Conservation (phyloP, 2,888 invertebrate species). For the Lycia hirtaria region DNA sequence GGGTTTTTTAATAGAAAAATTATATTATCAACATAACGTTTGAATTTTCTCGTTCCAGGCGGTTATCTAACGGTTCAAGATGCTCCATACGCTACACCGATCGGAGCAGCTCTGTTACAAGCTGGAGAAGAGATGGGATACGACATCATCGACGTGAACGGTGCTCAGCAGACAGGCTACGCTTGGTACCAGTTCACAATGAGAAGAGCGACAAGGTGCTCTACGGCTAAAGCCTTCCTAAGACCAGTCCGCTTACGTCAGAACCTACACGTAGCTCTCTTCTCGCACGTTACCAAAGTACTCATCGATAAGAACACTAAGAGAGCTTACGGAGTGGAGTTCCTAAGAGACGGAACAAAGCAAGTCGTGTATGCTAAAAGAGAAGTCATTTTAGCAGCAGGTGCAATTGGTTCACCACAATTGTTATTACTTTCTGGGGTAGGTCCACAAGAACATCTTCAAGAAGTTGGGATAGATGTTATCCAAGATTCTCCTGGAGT, state of each 20-base stretch:
- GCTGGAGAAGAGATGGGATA: conserved; percentile 97
- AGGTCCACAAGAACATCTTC: conserved; percentile 90
- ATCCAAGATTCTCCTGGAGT: conserved; percentile 93
- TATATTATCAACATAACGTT: no score
- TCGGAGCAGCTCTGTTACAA: conserved; percentile 93
- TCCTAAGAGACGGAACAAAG: conserved; percentile 87
- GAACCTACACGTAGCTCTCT: conserved; percentile 93
- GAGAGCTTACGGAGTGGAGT: conserved; percentile 92
- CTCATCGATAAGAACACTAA: conserved; percentile 89
- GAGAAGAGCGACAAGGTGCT: conserved; percentile 92
- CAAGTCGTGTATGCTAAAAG: conserved; percentile 88
- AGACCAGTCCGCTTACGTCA: conserved; percentile 90
- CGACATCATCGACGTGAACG: conserved; percentile 94
- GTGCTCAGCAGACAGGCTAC: conserved; percentile 94
- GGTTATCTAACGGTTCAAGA: conserved; percentile 92
- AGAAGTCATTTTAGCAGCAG: conserved; percentile 94
- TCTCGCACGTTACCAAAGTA: conserved; percentile 91
- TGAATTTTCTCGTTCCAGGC: conserved; percentile 76
- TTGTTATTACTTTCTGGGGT: conserved; percentile 96
- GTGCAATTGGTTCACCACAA: conserved; percentile 96
- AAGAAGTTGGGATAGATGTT: conserved; percentile 89
- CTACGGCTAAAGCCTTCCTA: conserved; percentile 93
- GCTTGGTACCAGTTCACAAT: conserved; percentile 96
- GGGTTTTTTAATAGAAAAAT: no score
- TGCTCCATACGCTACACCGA: conserved; percentile 91